These are phyloP conservation scores for Callimorpha dominula DNA, from an alignment of 2,888 invertebrate species.

Conservation along the genomic window DNA sequence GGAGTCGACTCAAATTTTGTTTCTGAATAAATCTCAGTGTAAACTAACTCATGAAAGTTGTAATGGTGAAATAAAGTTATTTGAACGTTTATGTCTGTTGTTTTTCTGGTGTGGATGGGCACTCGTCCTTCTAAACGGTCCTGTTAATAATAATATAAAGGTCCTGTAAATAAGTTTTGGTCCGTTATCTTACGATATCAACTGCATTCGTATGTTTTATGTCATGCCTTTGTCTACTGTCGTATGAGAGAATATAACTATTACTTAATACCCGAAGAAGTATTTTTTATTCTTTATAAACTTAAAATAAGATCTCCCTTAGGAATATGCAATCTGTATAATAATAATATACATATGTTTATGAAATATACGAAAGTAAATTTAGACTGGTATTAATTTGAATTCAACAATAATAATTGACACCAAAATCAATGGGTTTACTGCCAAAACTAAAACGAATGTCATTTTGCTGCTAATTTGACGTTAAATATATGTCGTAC, in stretches of 20 bases:
- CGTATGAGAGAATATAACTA: not conserved
- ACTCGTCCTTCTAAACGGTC: not conserved
- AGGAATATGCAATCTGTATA: no score
- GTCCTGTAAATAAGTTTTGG: slow-evolving; percentile 9
- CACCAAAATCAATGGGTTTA: no score
- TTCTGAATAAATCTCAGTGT: slow-evolving; percentile 27
- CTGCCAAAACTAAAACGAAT: no score
- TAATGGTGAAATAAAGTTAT: slow-evolving; percentile 43
- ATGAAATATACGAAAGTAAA: no score
- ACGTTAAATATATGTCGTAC: no score
- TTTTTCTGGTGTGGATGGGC: not conserved
- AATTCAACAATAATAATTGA: no score
- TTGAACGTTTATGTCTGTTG: slow-evolving; percentile 11
- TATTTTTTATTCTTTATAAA: no score
- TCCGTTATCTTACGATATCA: not conserved
- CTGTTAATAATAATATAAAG: not conserved
- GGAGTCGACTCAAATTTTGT: slow-evolving; percentile 21
- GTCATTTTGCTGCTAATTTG: no score
- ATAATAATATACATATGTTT: no score
- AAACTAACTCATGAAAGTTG: slow-evolving; percentile 39
- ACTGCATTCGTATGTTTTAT: not conserved
- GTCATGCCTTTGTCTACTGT: not conserved
- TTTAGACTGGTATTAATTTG: no score
- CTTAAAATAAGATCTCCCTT: no score
- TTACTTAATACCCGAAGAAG: no score